A percentile compares a stretch with the other conserved stretches of the same genome.
Conservation (phyloP, 2,113 vertebrate species). For the Gallinago undulata region DNA sequence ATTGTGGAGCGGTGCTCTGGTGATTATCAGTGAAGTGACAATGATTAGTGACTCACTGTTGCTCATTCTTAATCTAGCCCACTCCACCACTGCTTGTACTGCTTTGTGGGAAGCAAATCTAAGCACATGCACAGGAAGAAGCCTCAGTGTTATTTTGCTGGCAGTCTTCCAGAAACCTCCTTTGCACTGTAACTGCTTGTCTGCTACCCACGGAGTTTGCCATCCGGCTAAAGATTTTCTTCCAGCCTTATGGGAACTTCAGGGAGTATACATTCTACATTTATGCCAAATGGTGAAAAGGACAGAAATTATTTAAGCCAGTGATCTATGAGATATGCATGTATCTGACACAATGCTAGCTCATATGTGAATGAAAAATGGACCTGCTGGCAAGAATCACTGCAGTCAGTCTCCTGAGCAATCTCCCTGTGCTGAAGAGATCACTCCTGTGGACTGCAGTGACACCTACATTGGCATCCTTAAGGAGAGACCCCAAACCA, state of each 20-base stretch:
- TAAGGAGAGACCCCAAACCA: neutral
- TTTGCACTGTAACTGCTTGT: slow-evolving; percentile 9
- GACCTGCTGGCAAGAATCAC: neutral
- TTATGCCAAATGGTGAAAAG: neutral
- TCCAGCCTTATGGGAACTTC: neutral
- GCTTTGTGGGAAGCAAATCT: slow-evolving; percentile 56
- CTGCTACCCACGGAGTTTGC: neutral
- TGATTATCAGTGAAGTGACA: slow-evolving; percentile 61
- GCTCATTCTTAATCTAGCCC: slow-evolving; percentile 62
- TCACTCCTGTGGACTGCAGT: fast-evolving
- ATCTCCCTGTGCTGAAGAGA: neutral
- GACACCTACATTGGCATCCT: neutral
- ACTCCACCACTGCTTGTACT: slow-evolving; percentile 44
- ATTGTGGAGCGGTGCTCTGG: neutral
- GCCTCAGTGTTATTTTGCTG: neutral
- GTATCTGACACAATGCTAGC: neutral
- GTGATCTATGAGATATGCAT: neutral
- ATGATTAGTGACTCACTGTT: slow-evolving; percentile 65
- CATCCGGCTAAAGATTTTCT: neutral
- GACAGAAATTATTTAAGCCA: neutral
- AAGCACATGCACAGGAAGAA: slow-evolving; percentile 50
- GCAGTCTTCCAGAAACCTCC: slow-evolving; percentile 34
- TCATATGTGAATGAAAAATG: neutral
- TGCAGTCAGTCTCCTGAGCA: neutral
- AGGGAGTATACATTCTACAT: neutral